Conservation (phyloP, 2,888 invertebrate genomes). For the Scrobipalpa costella region DNA sequence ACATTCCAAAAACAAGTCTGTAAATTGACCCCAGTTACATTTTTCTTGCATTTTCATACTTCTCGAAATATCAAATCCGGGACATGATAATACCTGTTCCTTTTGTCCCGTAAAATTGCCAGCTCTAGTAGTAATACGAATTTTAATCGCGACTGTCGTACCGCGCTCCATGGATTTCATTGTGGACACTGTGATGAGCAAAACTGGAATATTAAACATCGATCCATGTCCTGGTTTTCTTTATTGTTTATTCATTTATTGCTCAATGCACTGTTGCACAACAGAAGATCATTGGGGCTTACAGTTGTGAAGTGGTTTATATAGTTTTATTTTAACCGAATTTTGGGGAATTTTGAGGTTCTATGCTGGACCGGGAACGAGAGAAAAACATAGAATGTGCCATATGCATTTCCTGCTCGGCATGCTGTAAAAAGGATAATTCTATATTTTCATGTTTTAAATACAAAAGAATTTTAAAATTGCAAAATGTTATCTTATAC, state of each 20-base stretch:
- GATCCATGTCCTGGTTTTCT: constrained; percentile 5
- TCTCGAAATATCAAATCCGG: neutral
- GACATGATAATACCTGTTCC: neutral
- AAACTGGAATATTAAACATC: constrained; percentile 14
- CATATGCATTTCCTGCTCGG: too few species aligned
- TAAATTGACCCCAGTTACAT: too few species aligned
- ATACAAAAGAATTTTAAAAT: too few species aligned
- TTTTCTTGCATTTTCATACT: too few species aligned
- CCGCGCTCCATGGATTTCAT: constrained; percentile 16
- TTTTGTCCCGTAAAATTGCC: neutral
- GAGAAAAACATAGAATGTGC: too few species aligned
- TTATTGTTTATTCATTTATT: constrained; percentile 7
- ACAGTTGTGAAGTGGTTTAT: neutral
- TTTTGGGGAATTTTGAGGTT: too few species aligned
- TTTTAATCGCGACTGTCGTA: constrained; percentile 15
- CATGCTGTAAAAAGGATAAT: too few species aligned
- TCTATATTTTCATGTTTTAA: too few species aligned
- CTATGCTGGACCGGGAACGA: too few species aligned
- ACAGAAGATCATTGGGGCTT: neutral
- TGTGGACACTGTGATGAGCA: constrained; percentile 6
- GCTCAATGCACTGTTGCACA: neutral
- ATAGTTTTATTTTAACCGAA: too few species aligned
- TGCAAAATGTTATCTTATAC: too few species aligned
- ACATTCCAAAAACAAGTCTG: too few species aligned
- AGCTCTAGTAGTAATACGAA: constrained; percentile 10